A percentile compares a stretch with the other conserved stretches of the same genome.
These are phyloP conservation scores for Proisotoma minuta DNA, from an alignment of 2,888 invertebrate genomes.

Conservation along the genomic window DNA sequence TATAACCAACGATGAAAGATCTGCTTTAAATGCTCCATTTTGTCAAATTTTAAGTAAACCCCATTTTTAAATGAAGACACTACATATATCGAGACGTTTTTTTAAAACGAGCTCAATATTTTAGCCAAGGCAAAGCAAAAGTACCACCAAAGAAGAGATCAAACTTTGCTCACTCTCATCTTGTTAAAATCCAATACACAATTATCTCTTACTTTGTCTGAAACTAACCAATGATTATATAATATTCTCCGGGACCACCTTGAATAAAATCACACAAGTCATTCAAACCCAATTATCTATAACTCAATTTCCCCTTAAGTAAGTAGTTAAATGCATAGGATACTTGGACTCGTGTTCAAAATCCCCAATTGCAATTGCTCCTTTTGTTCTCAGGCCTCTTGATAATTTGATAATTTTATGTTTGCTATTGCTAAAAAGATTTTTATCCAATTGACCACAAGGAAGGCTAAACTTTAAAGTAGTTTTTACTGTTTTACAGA, in stretches of 20 bases:
- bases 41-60: too few species aligned
- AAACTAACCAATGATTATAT: not conserved
- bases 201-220: not conserved
- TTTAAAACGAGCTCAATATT: too few species aligned
- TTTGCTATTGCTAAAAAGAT: not conserved
- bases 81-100: too few species aligned
- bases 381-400: not conserved
- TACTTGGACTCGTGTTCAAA: not conserved
- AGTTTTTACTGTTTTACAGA: too few species aligned
- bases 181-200: too few species aligned
- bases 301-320: constrained; percentile 12
- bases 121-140: too few species aligned
- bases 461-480: not conserved
- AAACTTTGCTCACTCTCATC: too few species aligned
- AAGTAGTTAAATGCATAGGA: not conserved
- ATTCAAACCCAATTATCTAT: constrained; percentile 15
- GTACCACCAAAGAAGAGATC: too few species aligned
- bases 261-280: constrained; percentile 15
- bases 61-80: too few species aligned
- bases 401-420: constrained; percentile 2
- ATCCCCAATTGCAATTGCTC: too few species aligned
- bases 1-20: too few species aligned
- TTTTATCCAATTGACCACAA: not conserved
- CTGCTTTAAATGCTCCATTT: too few species aligned
- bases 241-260: constrained; percentile 11